phyloP scores from a whole-genome alignment of 2,113 vertebrate genomes.

The Macquaria australasica region DNA sequence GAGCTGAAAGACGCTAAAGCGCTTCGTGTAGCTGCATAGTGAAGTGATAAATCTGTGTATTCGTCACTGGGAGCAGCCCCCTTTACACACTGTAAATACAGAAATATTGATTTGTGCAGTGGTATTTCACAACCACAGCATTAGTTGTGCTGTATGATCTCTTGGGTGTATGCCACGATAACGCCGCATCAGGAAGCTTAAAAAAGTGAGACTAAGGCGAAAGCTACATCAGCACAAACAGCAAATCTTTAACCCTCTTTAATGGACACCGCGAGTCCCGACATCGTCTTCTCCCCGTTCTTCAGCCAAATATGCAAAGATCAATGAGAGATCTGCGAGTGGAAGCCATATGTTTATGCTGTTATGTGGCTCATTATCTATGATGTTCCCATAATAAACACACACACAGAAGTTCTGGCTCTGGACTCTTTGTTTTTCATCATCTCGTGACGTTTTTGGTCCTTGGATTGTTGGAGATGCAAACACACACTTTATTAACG shows the following conservation, averaged over 20 bases:
- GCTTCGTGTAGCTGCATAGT: too few relatives aligned
- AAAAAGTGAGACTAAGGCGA: neutral
- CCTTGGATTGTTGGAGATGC: neutral
- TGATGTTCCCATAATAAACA: neutral
- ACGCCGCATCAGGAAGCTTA: neutral
- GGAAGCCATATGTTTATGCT: neutral
- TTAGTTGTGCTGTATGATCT: neutral
- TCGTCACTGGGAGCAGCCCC: neutral
- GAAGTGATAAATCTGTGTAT: neutral
- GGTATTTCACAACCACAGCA: neutral
- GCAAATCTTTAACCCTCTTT: neutral
- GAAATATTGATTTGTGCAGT: neutral
- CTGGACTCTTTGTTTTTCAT: neutral
- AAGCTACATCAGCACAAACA: conserved; percentile 13
- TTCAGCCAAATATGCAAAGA: neutral
- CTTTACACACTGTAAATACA: neutral
- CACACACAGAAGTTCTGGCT: neutral
- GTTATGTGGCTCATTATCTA: neutral
- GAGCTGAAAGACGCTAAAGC: neutral
- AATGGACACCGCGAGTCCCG: neutral
- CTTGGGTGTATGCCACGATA: neutral
- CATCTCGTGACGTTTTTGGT: neutral
- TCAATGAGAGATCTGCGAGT: neutral
- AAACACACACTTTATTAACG: neutral
- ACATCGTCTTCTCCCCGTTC: neutral